Evolutionary conservation across 2,113 vertebrate species (phyloP), one percentile per base, ranked within the genome.

Genomic region (Perccottus glenii): DNA sequence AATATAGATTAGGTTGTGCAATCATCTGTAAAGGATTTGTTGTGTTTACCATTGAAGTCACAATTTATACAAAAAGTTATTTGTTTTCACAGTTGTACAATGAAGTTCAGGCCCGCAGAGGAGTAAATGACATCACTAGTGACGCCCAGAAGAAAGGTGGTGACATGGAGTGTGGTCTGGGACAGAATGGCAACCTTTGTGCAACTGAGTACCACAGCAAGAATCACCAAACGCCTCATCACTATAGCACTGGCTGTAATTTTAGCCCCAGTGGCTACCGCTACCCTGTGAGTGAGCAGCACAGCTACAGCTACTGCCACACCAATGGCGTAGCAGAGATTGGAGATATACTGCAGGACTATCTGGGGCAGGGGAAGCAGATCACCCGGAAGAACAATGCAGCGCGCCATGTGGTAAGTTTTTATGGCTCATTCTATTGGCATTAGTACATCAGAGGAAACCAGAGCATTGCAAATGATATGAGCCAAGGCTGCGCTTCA

Each of bases 21-120:
- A 48, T n/a, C 0, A 12, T 67, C 63, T 75, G 63, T 58, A 51
- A 50, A 48, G 52, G 43, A 49, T 50, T 70, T 75, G 36, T 57
- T 69, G 46, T 62, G 33, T 75, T 67, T 73, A 56, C 45, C 19
- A 19, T 5, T 35, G 12, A 75, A 5, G n/a, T n/a, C n/a, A n/a
- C n/a, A n/a, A n/a, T n/a, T n/a, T n/a, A n/a, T n/a, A n/a, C n/a
- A n/a, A n/a, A n/a, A n/a, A n/a, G n/a, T 38, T 27, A 33, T 32
- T 32, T 65, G 19, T 12, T 73, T 46, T 88, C 87, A 78, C 84
- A 99, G 97, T 92, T 99, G 82, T 99, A 96, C 88, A 95, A 92
- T 81, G 96, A 95, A 81, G 96, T 99, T 75, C 96, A 95, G 87
- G 94, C 97, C 74, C 93, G 96, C 77, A 94, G 96, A 71, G 94